Evolutionary conservation across 2,113 vertebrate species (phyloP).

Genomic region (Oxyura jamaicensis): DNA sequence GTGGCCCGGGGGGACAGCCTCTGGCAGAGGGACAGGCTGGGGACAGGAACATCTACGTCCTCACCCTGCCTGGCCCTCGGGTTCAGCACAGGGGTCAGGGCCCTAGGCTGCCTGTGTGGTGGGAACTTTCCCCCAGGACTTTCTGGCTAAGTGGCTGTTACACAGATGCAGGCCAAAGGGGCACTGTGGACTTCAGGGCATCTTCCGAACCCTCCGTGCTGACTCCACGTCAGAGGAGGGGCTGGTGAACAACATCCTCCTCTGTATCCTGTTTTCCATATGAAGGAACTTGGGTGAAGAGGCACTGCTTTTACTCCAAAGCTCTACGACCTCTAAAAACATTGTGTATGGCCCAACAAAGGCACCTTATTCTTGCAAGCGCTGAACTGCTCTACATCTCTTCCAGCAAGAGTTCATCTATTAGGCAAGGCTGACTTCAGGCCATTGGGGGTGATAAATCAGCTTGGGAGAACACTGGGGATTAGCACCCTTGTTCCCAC

Average conservation of each 20-base stretch:
- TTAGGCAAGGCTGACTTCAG: neutral
- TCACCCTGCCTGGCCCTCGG: neutral
- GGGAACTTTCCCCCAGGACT: neutral
- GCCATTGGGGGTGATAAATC: neutral
- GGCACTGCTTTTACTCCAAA: neutral
- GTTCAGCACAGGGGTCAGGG: neutral
- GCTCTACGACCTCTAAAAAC: neutral
- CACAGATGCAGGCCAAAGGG: neutral
- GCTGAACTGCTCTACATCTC: neutral
- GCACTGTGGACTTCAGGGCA: neutral
- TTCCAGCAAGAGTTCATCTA: neutral
- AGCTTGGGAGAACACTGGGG: neutral
- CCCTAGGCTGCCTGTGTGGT: neutral
- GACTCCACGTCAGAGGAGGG: neutral
- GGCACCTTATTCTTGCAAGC: neutral
- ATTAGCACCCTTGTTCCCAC: neutral
- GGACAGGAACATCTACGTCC: neutral
- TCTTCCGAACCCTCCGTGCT: rapidly evolving
- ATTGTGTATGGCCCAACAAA: neutral
- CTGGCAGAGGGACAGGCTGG: neutral
- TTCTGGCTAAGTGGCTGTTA: neutral
- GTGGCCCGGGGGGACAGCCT: neutral
- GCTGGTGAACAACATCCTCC: neutral
- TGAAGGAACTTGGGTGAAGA: neutral
- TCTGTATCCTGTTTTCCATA: neutral